Base-by-base conservation (phyloP, 2,113 vertebrate species). In the Bufo bufo region DNA sequence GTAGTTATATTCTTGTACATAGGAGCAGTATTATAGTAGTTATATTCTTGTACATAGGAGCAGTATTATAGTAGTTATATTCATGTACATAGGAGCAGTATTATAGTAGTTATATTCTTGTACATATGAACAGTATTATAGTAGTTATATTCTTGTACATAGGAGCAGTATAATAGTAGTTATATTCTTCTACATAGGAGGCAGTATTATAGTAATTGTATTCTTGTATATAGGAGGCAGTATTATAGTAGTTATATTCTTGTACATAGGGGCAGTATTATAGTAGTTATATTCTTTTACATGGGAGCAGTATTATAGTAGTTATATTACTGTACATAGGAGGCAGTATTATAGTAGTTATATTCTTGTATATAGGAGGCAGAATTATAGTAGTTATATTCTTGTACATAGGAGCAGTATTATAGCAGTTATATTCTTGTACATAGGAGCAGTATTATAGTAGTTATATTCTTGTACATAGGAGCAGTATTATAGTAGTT, bases 21-120 rank as follows among this genome's bases (percentile, higher is more conserved):
- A 72, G 69, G 69, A 17, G 69, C 69, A 72, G 69, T 72, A 72
- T 72, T 72, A 72, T 72, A 43, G 69, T 72, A 72, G 69, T 72
- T 72, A 72, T 72, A 72, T 43, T 72, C 69, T 72, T 72, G 23
- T 72, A 72, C 13, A 72, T 72, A 45, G 69, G 69, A 6, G 69
- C 33, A 72, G 69, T 43, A 72, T 72, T 43, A 72, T 72, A 72
- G 69, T 72, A 72, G 69, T 72, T 45, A 72, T 72, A 72, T 43
- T 72, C 23, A 14, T 72, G 23, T 72, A 72, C 4, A 72, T 72
- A 72, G 69, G 66, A 13, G 66, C 33, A 72, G 69, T 72, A 72
- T 72, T 72, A 72, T 72, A 72, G 69, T 72, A 72, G 69, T 72
- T 72, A 72, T 72, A 72, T 43, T 72, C 69, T 45, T 72, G 65